Percentiles rank a stretch among this genome's conserved stretches.
phyloP scores from a whole-genome alignment of 2,888 invertebrate genomes.

The Melieria crassipennis region DNA sequence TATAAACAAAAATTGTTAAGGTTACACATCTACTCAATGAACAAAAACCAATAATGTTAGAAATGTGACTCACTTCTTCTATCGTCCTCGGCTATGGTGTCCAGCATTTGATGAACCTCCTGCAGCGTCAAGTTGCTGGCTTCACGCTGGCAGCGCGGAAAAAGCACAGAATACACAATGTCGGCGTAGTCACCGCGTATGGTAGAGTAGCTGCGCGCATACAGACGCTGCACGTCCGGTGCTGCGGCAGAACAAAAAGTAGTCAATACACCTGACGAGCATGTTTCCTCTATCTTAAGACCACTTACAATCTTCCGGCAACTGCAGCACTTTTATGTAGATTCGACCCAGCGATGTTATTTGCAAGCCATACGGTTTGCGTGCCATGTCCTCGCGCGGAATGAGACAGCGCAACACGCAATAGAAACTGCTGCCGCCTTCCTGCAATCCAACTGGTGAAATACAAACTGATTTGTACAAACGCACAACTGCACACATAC shows the following conservation, averaged over 20 bases:
- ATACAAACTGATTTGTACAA: not conserved
- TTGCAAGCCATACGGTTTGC: conserved; percentile 85
- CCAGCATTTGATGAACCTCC: conserved; percentile 79
- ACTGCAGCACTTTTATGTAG: conserved; percentile 79
- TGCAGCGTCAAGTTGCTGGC: conserved; percentile 71
- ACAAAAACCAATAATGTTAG: not conserved
- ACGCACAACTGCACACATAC: conserved; percentile 27
- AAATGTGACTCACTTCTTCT: conserved; percentile 69
- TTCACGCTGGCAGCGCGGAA: conserved; percentile 66
- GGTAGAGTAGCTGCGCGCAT: conserved; percentile 48
- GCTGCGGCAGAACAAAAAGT: conserved; percentile 53
- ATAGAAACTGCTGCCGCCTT: conserved; percentile 72
- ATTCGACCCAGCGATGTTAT: conserved; percentile 76
- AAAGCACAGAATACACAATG: conserved; percentile 77
- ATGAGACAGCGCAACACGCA: conserved; percentile 82
- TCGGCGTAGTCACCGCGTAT: conserved; percentile 80
- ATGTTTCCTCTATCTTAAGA: not conserved
- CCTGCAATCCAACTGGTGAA: conserved; percentile 49
- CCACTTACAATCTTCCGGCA: conserved; percentile 72
- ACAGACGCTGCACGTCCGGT: conserved; percentile 61
- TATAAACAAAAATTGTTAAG: conserved; percentile 36
- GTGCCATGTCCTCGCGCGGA: conserved; percentile 80
- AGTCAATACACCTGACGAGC: not conserved
- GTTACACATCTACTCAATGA: not conserved
- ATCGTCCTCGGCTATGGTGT: conserved; percentile 77